phyloP scores from a whole-genome alignment of 2,888 invertebrate genomes.

The Campoplex nolae region DNA sequence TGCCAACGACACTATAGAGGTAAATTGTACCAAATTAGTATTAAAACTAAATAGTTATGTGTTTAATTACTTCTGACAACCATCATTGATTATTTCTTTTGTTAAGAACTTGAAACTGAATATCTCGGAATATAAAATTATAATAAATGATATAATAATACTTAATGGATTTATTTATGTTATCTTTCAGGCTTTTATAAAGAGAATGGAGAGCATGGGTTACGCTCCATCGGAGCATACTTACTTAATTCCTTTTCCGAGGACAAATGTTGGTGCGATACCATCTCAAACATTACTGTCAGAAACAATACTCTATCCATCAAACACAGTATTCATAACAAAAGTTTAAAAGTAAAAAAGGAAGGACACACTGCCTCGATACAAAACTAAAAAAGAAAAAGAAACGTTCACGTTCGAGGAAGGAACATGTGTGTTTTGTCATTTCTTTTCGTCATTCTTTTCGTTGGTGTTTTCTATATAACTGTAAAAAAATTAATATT shows the following conservation, averaged over 20 bases:
- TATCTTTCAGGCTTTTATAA: constrained; percentile 77
- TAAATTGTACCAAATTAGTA: constrained; percentile 54
- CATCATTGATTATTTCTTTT: not conserved
- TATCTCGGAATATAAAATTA: no score
- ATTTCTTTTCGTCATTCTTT: constrained; percentile 13
- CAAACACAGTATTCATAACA: constrained; percentile 83
- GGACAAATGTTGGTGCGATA: constrained; percentile 81
- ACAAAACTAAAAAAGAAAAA: constrained; percentile 19
- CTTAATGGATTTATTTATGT: no score
- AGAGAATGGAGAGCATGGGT: constrained; percentile 81
- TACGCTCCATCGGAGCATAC: constrained; percentile 80
- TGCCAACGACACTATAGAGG: constrained; percentile 80
- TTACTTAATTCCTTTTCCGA: constrained; percentile 82
- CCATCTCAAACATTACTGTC: constrained; percentile 77
- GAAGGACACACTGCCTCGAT: constrained; percentile 15
- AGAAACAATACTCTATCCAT: constrained; percentile 82
- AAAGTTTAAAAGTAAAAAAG: constrained; percentile 77
- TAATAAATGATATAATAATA: no score
- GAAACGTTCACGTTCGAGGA: not conserved
- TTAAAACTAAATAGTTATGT: not conserved
- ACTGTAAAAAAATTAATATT: constrained; percentile 36
- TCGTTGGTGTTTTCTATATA: constrained; percentile 42
- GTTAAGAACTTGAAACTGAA: no score
- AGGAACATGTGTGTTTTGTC: constrained; percentile 15
- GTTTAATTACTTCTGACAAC: not conserved